Percentiles rank a stretch among this genome's conserved stretches.
phyloP scores from a whole-genome alignment of 2,113 vertebrate genomes.

The Coptodon bakossiorum region DNA sequence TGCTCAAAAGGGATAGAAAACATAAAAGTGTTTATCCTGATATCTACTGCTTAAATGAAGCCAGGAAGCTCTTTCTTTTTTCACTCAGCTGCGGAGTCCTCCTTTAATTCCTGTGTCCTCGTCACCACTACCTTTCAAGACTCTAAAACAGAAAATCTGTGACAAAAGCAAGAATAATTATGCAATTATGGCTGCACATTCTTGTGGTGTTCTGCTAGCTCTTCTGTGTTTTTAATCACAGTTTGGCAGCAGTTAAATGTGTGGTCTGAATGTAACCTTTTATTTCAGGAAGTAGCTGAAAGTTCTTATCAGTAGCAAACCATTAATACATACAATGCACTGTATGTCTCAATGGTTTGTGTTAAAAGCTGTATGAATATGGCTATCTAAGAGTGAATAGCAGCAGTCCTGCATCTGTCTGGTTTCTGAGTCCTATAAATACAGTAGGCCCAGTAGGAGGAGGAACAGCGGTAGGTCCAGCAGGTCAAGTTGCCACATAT shows the following conservation, averaged over 20 bases:
- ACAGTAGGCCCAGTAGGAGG: constrained; percentile 1
- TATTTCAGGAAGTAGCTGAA: neutral
- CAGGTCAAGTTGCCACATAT: constrained; percentile 46
- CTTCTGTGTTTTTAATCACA: neutral
- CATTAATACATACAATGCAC: neutral
- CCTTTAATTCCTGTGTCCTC: neutral
- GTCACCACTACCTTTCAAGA: neutral
- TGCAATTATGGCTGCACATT: constrained; percentile 1
- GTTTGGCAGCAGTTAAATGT: neutral
- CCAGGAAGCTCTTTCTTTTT: neutral
- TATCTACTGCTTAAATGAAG: neutral
- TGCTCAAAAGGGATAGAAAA: constrained; percentile 9
- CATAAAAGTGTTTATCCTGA: neutral
- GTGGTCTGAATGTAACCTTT: neutral
- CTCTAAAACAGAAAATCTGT: constrained; percentile 8
- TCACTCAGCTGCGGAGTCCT: neutral
- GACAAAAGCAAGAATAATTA: neutral
- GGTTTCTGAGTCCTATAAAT: constrained; percentile 45
- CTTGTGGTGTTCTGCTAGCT: neutral
- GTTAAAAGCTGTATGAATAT: neutral
- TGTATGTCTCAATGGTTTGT: neutral
- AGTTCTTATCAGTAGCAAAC: neutral
- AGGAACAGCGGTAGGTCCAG: constrained; percentile 19
- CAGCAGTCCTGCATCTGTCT: neutral
- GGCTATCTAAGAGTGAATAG: neutral